phyloP scores from a whole-genome alignment of 2,113 vertebrate genomes.

The Channa maculata region DNA sequence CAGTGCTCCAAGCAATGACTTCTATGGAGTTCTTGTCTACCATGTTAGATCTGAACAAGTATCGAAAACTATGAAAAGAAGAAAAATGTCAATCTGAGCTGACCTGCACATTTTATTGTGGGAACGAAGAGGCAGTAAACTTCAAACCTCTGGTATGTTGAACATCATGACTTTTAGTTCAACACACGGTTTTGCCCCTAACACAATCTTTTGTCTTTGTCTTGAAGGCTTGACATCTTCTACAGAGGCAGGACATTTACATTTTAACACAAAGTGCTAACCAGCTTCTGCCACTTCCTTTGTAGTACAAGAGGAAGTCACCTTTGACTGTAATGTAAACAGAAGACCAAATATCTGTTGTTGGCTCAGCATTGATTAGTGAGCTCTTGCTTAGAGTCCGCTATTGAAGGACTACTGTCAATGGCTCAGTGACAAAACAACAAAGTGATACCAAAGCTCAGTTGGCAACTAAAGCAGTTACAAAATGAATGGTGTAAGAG shows the following conservation, averaged over 20 bases:
- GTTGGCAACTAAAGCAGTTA: not conserved
- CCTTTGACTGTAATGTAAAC: constrained; percentile 6
- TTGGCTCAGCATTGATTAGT: constrained; percentile 10
- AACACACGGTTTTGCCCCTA: constrained; percentile 32
- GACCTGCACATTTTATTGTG: not conserved
- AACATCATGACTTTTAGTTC: constrained; percentile 2
- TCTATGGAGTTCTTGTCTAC: too few relatives aligned
- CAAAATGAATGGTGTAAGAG: constrained; percentile 9
- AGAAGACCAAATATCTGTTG: constrained; percentile 11
- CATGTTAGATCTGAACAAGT: too few relatives aligned
- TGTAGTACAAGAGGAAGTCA: constrained; percentile 43
- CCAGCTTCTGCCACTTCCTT: constrained; percentile 28
- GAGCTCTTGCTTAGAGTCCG: constrained; percentile 1
- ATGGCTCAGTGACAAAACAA: constrained; percentile 5
- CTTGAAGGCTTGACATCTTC: constrained; percentile 21
- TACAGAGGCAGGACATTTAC: constrained; percentile 35
- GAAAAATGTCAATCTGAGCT: not conserved
- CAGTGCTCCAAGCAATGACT: not conserved
- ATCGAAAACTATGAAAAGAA: not conserved
- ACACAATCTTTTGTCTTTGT: not conserved
- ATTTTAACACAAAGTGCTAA: constrained; percentile 32
- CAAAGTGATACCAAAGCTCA: constrained; percentile 5
- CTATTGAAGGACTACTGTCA: not conserved
- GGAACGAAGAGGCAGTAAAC: constrained; percentile 4
- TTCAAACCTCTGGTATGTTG: not conserved